phyloP scores from a whole-genome alignment of 2,888 invertebrate genomes.

The Anthrax anthrax region DNA sequence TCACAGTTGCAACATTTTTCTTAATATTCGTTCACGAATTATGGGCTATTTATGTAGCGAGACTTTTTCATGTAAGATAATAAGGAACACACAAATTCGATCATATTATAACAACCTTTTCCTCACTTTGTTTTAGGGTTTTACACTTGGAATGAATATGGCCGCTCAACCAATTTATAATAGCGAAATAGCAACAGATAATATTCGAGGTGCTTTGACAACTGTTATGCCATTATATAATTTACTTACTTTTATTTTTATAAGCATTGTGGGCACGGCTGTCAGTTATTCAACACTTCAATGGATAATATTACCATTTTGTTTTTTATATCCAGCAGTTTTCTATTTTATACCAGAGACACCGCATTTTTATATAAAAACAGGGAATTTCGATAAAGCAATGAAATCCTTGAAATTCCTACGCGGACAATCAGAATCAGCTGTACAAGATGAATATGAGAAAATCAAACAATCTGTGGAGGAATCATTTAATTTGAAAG shows the following conservation, averaged over 20 bases:
- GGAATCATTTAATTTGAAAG: not conserved
- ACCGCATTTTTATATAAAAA: constrained; percentile 46
- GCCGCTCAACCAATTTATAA: constrained; percentile 4
- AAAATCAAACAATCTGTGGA: not conserved
- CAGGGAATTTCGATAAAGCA: constrained; percentile 43
- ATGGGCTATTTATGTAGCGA: not conserved
- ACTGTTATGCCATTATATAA: constrained; percentile 23
- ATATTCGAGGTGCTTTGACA: not conserved
- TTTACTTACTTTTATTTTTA: too few relatives aligned
- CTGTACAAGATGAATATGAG: not conserved
- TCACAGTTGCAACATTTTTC: constrained; percentile 50
- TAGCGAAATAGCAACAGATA: constrained; percentile 3
- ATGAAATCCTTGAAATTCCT: constrained; percentile 27
- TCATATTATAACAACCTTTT: too few relatives aligned
- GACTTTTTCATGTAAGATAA: not conserved
- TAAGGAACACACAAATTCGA: not conserved
- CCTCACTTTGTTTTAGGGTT: not conserved
- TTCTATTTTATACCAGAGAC: constrained; percentile 60
- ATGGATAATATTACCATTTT: constrained; percentile 38
- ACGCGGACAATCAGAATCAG: not conserved
- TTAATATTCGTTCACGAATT: constrained; percentile 35
- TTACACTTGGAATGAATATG: not conserved
- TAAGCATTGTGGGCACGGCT: too few relatives aligned
- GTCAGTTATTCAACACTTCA: constrained; percentile 46
- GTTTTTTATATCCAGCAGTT: constrained; percentile 32